Evolutionary conservation across 1,140 invertebrate species (phyloP), one percentile per base, ranked within the genome.

Genomic region (Drosophila burlai): DNA sequence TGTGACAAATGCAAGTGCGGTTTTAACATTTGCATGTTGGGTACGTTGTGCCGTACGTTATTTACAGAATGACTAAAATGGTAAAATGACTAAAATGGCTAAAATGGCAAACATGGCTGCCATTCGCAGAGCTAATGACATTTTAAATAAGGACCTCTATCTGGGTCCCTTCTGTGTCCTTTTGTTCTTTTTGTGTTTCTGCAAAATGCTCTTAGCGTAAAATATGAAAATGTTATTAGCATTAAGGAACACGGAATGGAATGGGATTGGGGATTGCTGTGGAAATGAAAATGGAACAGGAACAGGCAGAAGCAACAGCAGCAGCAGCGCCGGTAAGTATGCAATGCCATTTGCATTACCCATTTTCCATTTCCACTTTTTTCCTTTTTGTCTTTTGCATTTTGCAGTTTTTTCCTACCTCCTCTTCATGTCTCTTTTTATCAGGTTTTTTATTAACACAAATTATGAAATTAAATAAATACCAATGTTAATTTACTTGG

Each of bases 21-120:
- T 82, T 90, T 80, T 61, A 90, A 77, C 85, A 91, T 91, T 90
- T 90, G 79, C 85, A 85, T 90, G 72, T 52, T 52, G 29, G 29
- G 4, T 38, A 90, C 72, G 79, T 80, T 69, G 36, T 38, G 11
- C 38, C 40, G 75, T 58, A 42, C 75, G 64, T 78, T 91, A 80
- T 90, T 90, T 80, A 80, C 79, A 68, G 72, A 82, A 91, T 90
- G 76, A 72, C 76, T 78, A 26, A 89, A 81, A 75, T 83, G 83
- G 26, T 49, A 74, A 89, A 81, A 78, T 83, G 83, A 31, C 67
- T 50, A 50, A 62, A 62, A 63, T 63, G 61, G 62, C 81, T 38
- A 90, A 82, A 85, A 63, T 63, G 61, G 62, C 82, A 57, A 90
- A 82, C 85, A 90, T 76, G 81, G 68, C 85, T 89, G 74, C 78